Evolutionary conservation across 2,888 invertebrate species (phyloP), one percentile per base, ranked within the genome.

Genomic region (Drosophila prolongata): DNA sequence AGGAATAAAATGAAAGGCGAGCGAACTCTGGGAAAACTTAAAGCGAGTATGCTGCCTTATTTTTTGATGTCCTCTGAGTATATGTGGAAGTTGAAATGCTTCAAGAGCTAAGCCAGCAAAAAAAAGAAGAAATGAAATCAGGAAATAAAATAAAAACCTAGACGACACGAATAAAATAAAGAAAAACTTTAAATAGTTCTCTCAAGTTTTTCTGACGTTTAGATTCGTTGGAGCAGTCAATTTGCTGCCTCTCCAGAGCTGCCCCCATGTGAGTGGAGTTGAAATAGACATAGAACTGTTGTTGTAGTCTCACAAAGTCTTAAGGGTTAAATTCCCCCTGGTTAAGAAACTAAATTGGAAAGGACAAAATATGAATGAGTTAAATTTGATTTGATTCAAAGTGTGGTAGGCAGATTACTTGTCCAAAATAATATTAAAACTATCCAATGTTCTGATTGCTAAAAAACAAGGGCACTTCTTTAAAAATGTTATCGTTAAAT

Each of bases 21-120:
- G 40, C 49, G 55, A 55, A 77, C 77, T 77, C 75, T 75, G 76
- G 70, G 64, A 56, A 75, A 88, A 88, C 89, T 84, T 89, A 83
- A 91, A 89, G 87, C 79, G 89, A 89, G 79, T 90, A 89, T 90
- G 89, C 88, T 87, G 90, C 80, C 85, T 90, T 87, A 89, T 84
- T 86, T 72, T 68, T 80, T 86, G 81, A 79, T 85, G 86, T 91
- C 91, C 90, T 90, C 79, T 71, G 91, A 91, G 90, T 81, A 90
- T 87, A 84, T 90, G 80, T 81, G 87, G 73, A 87, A 89, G 90
- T 88, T 90, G 88, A 88, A 91, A 72, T 87, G 80, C 79, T 85
- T 81, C 82, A 78, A 77, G 88, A 90, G 90, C 87, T 89, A 82
- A 91, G 90, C 85, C 83, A 77, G 80, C 80, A 65, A 72, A 55